Evolutionary conservation across 2,797 vertebrate species (phyloP).

Genomic region (Neosalanx taihuensis): DNA sequence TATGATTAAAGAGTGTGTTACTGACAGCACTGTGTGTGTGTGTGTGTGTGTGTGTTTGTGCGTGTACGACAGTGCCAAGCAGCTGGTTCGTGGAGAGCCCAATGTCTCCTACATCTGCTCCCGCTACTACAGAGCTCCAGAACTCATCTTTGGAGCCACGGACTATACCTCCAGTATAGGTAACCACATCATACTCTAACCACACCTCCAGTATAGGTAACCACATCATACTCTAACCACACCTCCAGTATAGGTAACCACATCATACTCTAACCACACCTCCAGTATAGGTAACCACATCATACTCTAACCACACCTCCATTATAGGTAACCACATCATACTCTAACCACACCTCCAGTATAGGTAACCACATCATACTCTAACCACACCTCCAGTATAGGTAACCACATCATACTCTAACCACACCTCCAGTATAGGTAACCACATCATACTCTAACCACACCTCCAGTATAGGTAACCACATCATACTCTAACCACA

Average conservation of each 20-base stretch:
- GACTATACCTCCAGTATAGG: conserved; percentile 95
- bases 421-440: neutral
- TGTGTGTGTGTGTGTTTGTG: conserved; percentile 13
- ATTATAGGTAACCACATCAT: conserved; percentile 28
- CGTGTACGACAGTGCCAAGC: conserved; percentile 84
- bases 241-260: no score
- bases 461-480: no score
- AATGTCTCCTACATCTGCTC: conserved; percentile 99
- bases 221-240: no score
- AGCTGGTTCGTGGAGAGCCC: conserved; percentile 97
- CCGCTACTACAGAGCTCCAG: conserved; percentile 98
- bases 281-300: no score
- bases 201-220: no score
- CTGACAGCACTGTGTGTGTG: neutral
- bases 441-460: neutral
- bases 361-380: neutral
- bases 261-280: no score
- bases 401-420: neutral
- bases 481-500: no score
- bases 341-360: no score
- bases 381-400: neutral
- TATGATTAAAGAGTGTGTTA: neutral
- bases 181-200: no score
- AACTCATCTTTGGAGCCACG: conserved; percentile 99
- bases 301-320: no score